A percentile compares a stretch with the other conserved stretches of the same genome.
These are phyloP conservation scores for Drosophila ustulata DNA, from an alignment of 2,888 invertebrate species.

Conservation along the genomic window DNA sequence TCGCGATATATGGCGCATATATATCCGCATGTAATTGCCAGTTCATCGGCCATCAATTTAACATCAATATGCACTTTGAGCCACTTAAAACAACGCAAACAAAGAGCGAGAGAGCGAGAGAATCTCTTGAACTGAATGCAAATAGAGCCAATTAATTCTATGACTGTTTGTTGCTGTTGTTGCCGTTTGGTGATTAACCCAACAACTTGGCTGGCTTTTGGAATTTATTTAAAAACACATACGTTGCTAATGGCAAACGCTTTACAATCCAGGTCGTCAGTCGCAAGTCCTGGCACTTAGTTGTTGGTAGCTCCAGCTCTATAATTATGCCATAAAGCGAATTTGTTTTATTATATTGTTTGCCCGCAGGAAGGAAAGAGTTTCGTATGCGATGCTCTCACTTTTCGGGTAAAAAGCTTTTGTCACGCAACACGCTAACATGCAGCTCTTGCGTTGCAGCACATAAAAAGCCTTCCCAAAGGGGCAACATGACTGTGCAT, in stretches of 20 bases:
- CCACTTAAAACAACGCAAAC: slow-evolving; percentile 43
- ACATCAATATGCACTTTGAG: slow-evolving; percentile 70
- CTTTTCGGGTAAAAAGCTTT: slow-evolving; percentile 3
- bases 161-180: slow-evolving; percentile 17
- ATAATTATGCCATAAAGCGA: slow-evolving; percentile 53
- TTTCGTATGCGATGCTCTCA: slow-evolving; percentile 1
- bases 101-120: slow-evolving; percentile 8
- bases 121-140: slow-evolving; percentile 48
- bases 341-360: slow-evolving; percentile 51
- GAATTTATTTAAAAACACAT: slow-evolving; percentile 53
- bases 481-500: neutral
- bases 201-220: slow-evolving; percentile 38
- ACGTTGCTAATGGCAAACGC: slow-evolving; percentile 36
- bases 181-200: slow-evolving; percentile 39
- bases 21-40: slow-evolving; percentile 54
- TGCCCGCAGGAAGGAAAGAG: slow-evolving; percentile 17
- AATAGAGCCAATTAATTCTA: slow-evolving; percentile 69
- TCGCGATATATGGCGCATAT: slow-evolving; percentile 14
- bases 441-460: neutral
- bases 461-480: neutral
- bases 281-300: slow-evolving; percentile 35
- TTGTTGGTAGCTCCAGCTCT: slow-evolving; percentile 17
- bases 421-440: neutral
- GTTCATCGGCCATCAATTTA: slow-evolving; percentile 54
- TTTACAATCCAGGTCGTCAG: slow-evolving; percentile 37